Percentiles rank a stretch among this genome's conserved stretches.
Evolutionary conservation across 2,113 vertebrate genomes (phyloP).

Genomic region (Peromyscus leucopus): DNA sequence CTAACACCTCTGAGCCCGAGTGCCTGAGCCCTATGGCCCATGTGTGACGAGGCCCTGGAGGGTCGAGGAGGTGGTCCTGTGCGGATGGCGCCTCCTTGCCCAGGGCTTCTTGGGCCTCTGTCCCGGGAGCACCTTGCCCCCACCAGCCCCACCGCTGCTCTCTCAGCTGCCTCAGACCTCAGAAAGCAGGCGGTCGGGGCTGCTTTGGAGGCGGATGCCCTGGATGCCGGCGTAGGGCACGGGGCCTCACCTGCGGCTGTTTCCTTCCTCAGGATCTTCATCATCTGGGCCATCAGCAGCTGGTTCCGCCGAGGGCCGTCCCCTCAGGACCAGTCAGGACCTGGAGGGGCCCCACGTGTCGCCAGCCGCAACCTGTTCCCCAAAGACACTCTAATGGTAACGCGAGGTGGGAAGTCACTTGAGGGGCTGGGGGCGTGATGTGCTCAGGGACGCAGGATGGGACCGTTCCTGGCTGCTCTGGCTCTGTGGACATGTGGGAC

Average conservation of each 20-base stretch:
- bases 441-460: fast-evolving
- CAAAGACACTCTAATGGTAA: constrained; percentile 97
- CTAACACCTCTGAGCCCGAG: neutral
- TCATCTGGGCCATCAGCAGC: constrained; percentile 99
- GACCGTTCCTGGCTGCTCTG: fast-evolving
- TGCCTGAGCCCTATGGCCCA: neutral
- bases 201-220: no score
- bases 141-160: neutral
- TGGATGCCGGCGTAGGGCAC: neutral
- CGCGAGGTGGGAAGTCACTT: fast-evolving
- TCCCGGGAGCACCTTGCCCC: neutral
- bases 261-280: constrained; percentile 91
- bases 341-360: constrained; percentile 90
- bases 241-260: neutral
- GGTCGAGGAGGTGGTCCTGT: neutral
- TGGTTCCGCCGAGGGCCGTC: constrained; percentile 96
- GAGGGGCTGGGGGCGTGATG: neutral
- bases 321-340: constrained; percentile 92
- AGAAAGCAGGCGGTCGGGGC: neutral
- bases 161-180: neutral
- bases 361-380: constrained; percentile 97
- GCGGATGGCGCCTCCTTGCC: neutral
- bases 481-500: neutral
- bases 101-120: neutral
- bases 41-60: neutral